Evolutionary conservation across 2,888 invertebrate species (phyloP).

Genomic region (Gymnosoma rotundatum): DNA sequence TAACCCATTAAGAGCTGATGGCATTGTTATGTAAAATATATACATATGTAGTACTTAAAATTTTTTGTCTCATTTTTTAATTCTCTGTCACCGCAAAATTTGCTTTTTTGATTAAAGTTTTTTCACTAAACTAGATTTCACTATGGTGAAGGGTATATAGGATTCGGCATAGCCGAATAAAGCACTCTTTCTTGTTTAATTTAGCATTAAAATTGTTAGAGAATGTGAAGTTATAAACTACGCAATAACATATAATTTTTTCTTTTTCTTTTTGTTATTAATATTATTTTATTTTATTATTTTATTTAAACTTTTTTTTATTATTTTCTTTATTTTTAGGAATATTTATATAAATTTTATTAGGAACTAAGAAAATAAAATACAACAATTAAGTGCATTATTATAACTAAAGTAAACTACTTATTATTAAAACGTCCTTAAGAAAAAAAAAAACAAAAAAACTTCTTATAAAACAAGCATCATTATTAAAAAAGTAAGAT

Average conservation of each 20-base stretch:
- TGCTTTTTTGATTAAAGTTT: no score
- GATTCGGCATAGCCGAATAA: no score
- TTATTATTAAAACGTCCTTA: slow-evolving; percentile 64
- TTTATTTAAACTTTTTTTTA: slow-evolving; percentile 31
- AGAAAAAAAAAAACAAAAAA: no score
- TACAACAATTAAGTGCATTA: slow-evolving; percentile 67
- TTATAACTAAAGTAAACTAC: slow-evolving; percentile 54
- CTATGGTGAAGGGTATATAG: no score
- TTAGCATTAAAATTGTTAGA: no score
- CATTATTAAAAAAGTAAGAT: slow-evolving; percentile 61
- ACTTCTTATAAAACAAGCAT: slow-evolving; percentile 55
- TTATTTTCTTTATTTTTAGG: slow-evolving; percentile 72
- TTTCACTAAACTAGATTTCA: no score
- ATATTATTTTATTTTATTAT: slow-evolving; percentile 18
- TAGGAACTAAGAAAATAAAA: slow-evolving; percentile 75
- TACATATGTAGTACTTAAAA: no score
- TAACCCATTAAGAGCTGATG: no score
- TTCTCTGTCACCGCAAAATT: no score
- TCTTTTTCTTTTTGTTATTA: not conserved
- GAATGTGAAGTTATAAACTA: slow-evolving; percentile 6
- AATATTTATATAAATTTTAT: slow-evolving; percentile 82
- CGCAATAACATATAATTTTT: not conserved
- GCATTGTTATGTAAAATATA: no score
- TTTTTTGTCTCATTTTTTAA: no score
- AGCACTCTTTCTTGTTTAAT: no score